Conservation (phyloP, 2,113 vertebrate species). For the Notarius lentiginosus region DNA sequence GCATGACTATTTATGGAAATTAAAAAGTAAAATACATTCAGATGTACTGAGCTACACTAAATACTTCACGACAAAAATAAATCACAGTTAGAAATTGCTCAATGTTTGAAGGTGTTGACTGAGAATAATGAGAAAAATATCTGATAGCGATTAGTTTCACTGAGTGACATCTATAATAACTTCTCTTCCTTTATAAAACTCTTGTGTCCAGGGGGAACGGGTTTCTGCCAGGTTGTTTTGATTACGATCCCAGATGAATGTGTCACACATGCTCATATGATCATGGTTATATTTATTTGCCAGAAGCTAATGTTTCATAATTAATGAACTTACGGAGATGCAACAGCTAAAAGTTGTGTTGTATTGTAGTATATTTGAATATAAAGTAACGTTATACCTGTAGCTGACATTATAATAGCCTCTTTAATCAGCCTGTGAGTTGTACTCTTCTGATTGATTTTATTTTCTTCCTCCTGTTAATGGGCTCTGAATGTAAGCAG, state of each 20-base stretch:
- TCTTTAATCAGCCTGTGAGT: background rate
- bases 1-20: background rate
- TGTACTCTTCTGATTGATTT: background rate
- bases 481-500: background rate
- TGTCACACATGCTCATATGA: background rate
- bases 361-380: background rate
- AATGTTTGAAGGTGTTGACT: background rate
- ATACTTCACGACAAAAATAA: background rate
- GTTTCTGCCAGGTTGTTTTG: constrained; percentile 5
- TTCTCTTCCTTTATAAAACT: background rate
- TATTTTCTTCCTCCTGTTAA: background rate
- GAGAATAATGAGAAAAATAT: background rate
- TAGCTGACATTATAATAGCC: background rate
- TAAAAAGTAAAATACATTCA: background rate
- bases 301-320: background rate
- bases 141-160: background rate
- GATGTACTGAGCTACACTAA: background rate
- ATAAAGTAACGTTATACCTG: background rate
- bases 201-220: background rate
- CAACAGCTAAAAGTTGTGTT: background rate
- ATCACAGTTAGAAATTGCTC: background rate
- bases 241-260: background rate
- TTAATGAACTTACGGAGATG: background rate
- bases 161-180: background rate
- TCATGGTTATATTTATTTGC: background rate